phyloP scores from a whole-genome alignment of 2,797 vertebrate species.

The Coreius guichenoti region DNA sequence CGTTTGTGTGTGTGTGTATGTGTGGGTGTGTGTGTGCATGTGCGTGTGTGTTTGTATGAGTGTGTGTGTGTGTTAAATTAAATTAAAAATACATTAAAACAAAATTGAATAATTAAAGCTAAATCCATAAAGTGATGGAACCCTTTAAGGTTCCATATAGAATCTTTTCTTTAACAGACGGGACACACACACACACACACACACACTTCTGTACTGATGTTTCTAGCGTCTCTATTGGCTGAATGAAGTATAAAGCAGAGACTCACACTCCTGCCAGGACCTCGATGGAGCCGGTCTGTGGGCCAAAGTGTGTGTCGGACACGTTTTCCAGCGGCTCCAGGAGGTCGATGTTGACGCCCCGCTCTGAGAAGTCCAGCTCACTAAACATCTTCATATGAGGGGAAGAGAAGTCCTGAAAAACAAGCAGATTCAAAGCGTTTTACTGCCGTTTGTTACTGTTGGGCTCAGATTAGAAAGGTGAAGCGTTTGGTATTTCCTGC shows the following conservation, averaged over 20 bases:
- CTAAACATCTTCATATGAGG: slow-evolving; percentile 91
- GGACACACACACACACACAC: neutral
- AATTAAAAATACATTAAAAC: too few relatives aligned
- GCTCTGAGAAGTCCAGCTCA: slow-evolving; percentile 84
- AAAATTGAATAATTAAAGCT: too few relatives aligned
- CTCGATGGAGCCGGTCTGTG: slow-evolving; percentile 86
- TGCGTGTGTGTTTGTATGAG: too few relatives aligned
- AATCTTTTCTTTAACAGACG: too few relatives aligned
- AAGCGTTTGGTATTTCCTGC: neutral
- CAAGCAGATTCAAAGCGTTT: neutral
- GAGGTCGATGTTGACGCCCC: slow-evolving; percentile 84
- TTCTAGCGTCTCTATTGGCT: neutral
- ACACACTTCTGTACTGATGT: neutral
- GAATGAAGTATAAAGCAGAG: neutral
- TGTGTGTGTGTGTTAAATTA: too few relatives aligned
- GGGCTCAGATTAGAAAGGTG: neutral
- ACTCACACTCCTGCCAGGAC: slow-evolving; percentile 94
- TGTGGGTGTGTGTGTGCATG: too few relatives aligned
- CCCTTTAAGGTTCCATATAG: too few relatives aligned
- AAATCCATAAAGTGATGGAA: too few relatives aligned
- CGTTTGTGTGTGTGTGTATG: too few relatives aligned
- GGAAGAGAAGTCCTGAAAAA: slow-evolving; percentile 84
- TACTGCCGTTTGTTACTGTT: neutral
- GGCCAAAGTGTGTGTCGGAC: slow-evolving; percentile 86
- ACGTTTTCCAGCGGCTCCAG: slow-evolving; percentile 84